Evolutionary conservation across 2,888 invertebrate genomes (phyloP), one percentile per base, ranked within the genome.

Genomic region (Eupithecia subumbrata): DNA sequence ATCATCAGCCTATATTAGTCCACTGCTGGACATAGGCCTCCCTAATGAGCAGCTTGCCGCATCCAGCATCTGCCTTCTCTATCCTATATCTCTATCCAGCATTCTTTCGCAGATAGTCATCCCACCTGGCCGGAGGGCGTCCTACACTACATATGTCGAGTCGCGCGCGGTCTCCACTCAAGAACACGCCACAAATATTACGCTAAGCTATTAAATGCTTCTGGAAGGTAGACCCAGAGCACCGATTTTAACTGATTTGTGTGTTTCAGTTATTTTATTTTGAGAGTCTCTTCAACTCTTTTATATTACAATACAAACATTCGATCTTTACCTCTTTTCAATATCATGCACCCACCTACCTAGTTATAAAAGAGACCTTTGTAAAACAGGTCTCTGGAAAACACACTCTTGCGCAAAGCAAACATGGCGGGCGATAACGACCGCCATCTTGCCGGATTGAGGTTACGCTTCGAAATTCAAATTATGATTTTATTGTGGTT

Each of bases 361-460:
- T 56, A 25, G 68, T 22, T 87, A 78, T 79, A 87, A 86, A 87
- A 86, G 86, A 87, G 86, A 86, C 89, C 90, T 91, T 89, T 89
- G 88, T 90, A 86, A 91, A 92, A 93, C 94, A 91, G 91, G 92
- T 93, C 89, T 90, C 88, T 85, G 87, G 87, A 91, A 87, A 91
- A 88, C 90, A 93, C 91, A 93, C 93, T 91, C 92, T 92, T 93
- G 94, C 94, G 94, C 85, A 84, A 94, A 92, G 91, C 92, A 91
- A 90, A 80, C 78, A 94, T 92, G 92, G 93, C 92, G 85, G 79
- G 88, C 91, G 94, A 93, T 94, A 93, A 85, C 87, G 84, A 83
- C 87, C 88, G 94, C 94, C 94, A 94, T 95, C 90, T 95, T 95
- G 91, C 78, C 84, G 82, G 82, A 93, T 92, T 91, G 94, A 94